phyloP scores from a whole-genome alignment of 2,888 invertebrate species.

The Falcaria lacertinaria region DNA sequence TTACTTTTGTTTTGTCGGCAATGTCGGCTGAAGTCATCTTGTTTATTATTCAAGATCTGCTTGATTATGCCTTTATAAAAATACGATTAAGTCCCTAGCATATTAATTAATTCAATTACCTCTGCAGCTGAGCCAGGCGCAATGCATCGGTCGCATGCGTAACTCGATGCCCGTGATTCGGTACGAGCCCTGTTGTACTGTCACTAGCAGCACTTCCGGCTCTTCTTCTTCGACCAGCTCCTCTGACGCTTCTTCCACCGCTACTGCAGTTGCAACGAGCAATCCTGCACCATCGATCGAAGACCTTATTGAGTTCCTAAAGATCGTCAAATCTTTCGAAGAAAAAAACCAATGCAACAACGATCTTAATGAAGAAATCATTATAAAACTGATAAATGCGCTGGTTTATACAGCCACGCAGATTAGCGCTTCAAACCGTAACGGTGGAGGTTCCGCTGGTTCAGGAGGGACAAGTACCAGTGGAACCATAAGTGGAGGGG shows the following conservation, averaged over 20 bases:
- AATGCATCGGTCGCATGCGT: constrained; percentile 17
- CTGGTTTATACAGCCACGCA: constrained; percentile 48
- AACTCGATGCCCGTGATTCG: constrained; percentile 6
- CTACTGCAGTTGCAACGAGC: background rate
- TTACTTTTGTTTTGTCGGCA: background rate
- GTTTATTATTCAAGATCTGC: no score
- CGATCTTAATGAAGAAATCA: constrained; percentile 45
- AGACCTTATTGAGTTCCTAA: constrained; percentile 4
- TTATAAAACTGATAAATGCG: constrained; percentile 56
- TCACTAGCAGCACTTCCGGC: background rate
- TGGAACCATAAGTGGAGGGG: constrained; percentile 7
- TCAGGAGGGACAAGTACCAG: background rate
- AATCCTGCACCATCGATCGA: constrained; percentile 1
- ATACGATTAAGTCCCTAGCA: no score
- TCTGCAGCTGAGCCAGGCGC: constrained; percentile 36
- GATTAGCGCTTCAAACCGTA: constrained; percentile 23
- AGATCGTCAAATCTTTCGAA: constrained; percentile 10
- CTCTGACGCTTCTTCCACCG: background rate
- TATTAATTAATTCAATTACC: background rate
- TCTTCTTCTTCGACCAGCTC: background rate
- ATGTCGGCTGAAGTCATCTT: no score
- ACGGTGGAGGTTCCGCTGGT: constrained; percentile 3
- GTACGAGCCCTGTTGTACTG: constrained; percentile 2
- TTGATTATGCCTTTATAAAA: no score
- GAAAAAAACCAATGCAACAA: constrained; percentile 7